A percentile compares a stretch with the other conserved stretches of the same genome.
Conservation (phyloP, 2,797 vertebrate species). For the Coracias cyanogaster region DNA sequence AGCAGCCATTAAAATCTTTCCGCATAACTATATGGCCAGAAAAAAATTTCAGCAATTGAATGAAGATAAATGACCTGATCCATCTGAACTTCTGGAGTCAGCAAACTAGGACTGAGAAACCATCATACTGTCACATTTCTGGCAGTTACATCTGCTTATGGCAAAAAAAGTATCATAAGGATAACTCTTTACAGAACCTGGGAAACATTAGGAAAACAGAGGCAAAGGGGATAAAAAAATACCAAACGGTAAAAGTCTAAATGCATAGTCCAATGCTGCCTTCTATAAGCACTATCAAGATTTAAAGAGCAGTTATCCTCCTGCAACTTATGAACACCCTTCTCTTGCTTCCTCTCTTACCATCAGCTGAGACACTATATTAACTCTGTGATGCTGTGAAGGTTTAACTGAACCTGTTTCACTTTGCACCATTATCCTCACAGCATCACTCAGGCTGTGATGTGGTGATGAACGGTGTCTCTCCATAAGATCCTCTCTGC, state of each 20-base stretch:
- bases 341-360: not conserved
- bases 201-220: not conserved
- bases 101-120: constrained; percentile 20
- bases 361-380: not conserved
- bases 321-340: not conserved
- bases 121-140: not conserved
- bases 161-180: not conserved
- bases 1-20: constrained; percentile 8
- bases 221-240: not conserved
- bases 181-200: not conserved
- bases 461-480: not conserved
- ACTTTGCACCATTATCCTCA: not conserved
- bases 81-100: constrained; percentile 33
- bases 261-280: not conserved
- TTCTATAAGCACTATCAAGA: not conserved
- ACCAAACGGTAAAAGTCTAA: not conserved
- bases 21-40: not conserved
- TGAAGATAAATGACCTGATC: constrained; percentile 31
- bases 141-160: not conserved
- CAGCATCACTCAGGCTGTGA: not conserved
- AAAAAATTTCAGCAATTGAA: not conserved
- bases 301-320: not conserved
- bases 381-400: not conserved
- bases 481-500: not conserved
- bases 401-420: not conserved